These are phyloP conservation scores for Chironomus tentans DNA, from an alignment of 2,888 invertebrate genomes.

Conservation along the genomic window DNA sequence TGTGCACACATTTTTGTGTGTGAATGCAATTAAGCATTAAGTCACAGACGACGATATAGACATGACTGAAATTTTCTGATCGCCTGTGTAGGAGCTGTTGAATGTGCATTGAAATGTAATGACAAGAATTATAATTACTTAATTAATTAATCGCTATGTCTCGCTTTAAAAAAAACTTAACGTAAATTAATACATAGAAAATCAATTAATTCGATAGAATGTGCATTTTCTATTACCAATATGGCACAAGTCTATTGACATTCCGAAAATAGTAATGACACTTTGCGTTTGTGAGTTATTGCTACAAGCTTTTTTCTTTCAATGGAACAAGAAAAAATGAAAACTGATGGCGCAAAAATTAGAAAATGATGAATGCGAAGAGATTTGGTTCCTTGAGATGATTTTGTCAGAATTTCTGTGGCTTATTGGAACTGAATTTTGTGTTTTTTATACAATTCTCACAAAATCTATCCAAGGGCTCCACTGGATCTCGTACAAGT, in stretches of 20 bases:
- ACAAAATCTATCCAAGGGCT: no score
- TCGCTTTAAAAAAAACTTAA: background rate
- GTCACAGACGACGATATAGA: background rate
- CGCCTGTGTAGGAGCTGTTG: background rate
- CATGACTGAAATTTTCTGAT: no score
- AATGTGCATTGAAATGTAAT: background rate
- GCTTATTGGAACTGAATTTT: no score
- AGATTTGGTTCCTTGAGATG: background rate
- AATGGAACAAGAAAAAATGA: no score
- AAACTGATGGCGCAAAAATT: no score
- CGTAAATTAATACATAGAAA: background rate
- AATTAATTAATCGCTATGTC: conserved; percentile 13
- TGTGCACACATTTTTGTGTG: no score
- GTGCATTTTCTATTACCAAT: background rate
- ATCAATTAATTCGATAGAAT: background rate
- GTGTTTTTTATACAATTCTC: no score
- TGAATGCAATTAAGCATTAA: background rate
- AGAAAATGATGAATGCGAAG: background rate
- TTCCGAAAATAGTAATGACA: background rate
- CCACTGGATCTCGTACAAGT: no score
- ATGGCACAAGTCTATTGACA: background rate
- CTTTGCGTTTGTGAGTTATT: background rate
- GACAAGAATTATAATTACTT: conserved; percentile 18
- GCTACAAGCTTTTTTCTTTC: background rate
- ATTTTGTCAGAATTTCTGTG: no score